Base-by-base conservation (phyloP, 2,888 invertebrate genomes). In the Andrena bucephala region DNA sequence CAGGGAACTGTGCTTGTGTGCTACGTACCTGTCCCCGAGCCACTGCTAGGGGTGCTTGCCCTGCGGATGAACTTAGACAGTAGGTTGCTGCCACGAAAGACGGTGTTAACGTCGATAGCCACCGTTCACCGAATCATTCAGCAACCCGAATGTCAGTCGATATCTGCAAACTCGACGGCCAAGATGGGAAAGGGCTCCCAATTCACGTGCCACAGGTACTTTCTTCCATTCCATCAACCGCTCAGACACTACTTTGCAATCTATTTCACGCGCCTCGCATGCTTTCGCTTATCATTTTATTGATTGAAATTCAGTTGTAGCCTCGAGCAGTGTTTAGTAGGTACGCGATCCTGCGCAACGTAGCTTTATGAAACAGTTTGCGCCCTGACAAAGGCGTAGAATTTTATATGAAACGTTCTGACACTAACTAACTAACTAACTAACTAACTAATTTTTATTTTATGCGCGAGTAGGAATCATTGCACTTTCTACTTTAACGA, bases 11-110 rank as follows among this genome's bases (percentile, higher is more conserved):
- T 72, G 66, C 72, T 62, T 72, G 60, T 78, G 69, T 79, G 87
- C 79, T 89, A 91, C 92, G 91, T 91, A 90, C 91, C 92, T 92
- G 92, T 67, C 65, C 57, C 77, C 90, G 92, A 92, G 90, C 90
- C 89, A 87, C 88, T 87, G 87, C 88, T 89, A 90, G 90, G 92
- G 93, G 92, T 93, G 91, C 89, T 90, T 92, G 93, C 92, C 92
- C 92, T 90, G 87, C 84, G 86, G 89, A 90, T 91, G 87, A 91
- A 86, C 88, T 88, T 89, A 90, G 89, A 84, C 86, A 87, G 89
- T 87, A 81, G 83, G 78, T 77, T 87, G 86, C 83, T 69, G 79
- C 76, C 66, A 67, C 72, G 87, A 84, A 83, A 77, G 80, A 81
- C 84, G 77, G 81, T 82, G 89, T 87, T 89, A 87, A 83, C 87